Base-by-base conservation (phyloP, 2,113 vertebrate genomes). In the Naja naja region DNA sequence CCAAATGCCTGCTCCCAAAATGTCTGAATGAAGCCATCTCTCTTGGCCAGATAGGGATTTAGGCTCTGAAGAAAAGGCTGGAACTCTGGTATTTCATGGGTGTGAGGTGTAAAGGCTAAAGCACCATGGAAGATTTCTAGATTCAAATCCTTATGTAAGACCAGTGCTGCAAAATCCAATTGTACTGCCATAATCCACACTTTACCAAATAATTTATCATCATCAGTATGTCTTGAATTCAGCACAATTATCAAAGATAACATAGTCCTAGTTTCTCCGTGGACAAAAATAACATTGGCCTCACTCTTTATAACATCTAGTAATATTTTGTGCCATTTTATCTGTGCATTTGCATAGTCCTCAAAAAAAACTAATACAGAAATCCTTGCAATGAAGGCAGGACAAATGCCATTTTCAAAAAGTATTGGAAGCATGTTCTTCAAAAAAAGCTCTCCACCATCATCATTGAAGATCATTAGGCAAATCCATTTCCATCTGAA, bases 401-500 rank as follows among this genome's bases (percentile, higher is more conserved):
- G 49, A 22, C 87, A 92, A 5, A 92, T 92, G 34, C 18, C 49
- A 55, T 53, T 89, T 12, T 92, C 4, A 45, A 3, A n/a, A 55
- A 92, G 34, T 6, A n/a, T 55, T 89, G 39, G n/a, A 27, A n/a
- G 1, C 22, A 89, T 10, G 34, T 74, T 89, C 87, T 45, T 43
- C 58, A 92, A 9, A 45, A 92, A 92, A 11, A 64, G 14, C 43
- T 89, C 49, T 85, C 87, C 91, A 14, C 16, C 81, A 2, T 92
- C 91, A 89, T 88, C 86, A 54, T 55, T 39, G 23, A 54, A 74
- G 8, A 52, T 34, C 58, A 92, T 74, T 69, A 92, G 22, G 27
- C 91, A 87, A 27, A 92, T 60, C 91, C 91, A 92, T 16, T 22
- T 88, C 91, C 91, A 89, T 43, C 14, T 74, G 47, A 92, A 92